Evolutionary conservation across 2,797 vertebrate species (phyloP).

Genomic region (Bovichtus variegatus): DNA sequence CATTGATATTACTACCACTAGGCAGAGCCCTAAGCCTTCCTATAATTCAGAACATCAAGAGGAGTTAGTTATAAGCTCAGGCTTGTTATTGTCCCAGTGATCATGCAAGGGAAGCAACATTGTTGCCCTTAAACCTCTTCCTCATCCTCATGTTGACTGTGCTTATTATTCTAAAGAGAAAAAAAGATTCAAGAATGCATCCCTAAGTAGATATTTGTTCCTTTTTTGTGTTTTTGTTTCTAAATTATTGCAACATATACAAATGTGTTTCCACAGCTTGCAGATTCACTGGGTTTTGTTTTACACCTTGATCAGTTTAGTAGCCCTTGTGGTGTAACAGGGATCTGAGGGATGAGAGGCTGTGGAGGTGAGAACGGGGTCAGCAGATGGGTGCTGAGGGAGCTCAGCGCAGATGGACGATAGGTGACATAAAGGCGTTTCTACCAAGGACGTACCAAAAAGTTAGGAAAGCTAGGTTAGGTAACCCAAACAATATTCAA

Average conservation of each 20-base stretch:
- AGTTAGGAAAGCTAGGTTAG: conserved; percentile 3
- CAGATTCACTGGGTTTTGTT: conserved; percentile 36
- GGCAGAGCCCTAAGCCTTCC: conserved; percentile 63
- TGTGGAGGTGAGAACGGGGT: conserved; percentile 64
- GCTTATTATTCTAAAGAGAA: not conserved
- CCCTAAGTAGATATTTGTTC: not conserved
- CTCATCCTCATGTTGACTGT: not conserved
- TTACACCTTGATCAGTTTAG: conserved; percentile 53
- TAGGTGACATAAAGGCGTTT: conserved; percentile 32
- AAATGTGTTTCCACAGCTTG: conserved; percentile 6
- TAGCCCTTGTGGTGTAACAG: conserved; percentile 60
- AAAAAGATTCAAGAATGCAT: not conserved
- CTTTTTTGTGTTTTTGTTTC: conserved; percentile 2
- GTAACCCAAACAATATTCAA: conserved; percentile 9
- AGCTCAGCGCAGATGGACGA: conserved; percentile 57
- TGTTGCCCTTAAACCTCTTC: conserved; percentile 12
- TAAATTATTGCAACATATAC: not conserved
- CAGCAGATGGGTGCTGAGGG: conserved; percentile 68
- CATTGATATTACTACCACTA: conserved; percentile 71
- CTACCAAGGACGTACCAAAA: conserved; percentile 24
- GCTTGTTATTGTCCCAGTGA: conserved; percentile 19
- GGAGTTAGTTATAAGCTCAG: conserved; percentile 5
- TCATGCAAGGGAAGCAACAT: conserved; percentile 4
- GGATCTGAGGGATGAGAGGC: conserved; percentile 64
- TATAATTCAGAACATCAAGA: conserved; percentile 15